Percentiles rank a stretch among this genome's conserved stretches.
Evolutionary conservation across 2,888 invertebrate species (phyloP).

Genomic region (Drosophila atripex): DNA sequence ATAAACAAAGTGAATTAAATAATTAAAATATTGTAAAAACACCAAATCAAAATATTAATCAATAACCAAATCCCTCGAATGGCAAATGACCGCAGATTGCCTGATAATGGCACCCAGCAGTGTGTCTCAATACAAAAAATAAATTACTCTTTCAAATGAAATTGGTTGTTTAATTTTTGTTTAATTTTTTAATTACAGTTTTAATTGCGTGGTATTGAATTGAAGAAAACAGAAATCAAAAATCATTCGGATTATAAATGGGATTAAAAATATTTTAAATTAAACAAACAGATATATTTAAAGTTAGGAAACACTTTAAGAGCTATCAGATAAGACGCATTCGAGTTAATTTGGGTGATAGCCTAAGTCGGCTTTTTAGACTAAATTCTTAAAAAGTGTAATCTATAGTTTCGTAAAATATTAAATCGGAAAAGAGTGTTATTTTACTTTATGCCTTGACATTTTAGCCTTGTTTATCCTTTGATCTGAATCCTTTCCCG

Average conservation of each 20-base stretch:
- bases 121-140: slow-evolving; percentile 5
- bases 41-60: slow-evolving; percentile 13
- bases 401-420: too few species aligned
- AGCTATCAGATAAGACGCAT: too few species aligned
- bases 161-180: background rate
- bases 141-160: slow-evolving; percentile 1
- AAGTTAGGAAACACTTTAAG: too few species aligned
- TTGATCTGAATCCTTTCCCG: too few species aligned
- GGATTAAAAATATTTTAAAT: too few species aligned
- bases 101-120: slow-evolving; percentile 33
- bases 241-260: background rate
- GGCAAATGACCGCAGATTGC: slow-evolving; percentile 28
- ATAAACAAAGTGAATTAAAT: slow-evolving; percentile 53
- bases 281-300: too few species aligned
- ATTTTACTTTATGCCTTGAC: too few species aligned
- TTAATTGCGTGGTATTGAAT: background rate
- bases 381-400: too few species aligned
- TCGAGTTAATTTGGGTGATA: too few species aligned
- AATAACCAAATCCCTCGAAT: slow-evolving; percentile 15
- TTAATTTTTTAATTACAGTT: background rate
- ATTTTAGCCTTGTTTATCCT: too few species aligned
- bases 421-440: too few species aligned
- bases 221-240: background rate
- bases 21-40: slow-evolving; percentile 60
- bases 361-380: too few species aligned